phyloP scores from a whole-genome alignment of 2,113 vertebrate genomes.

The Colinus virginianus region DNA sequence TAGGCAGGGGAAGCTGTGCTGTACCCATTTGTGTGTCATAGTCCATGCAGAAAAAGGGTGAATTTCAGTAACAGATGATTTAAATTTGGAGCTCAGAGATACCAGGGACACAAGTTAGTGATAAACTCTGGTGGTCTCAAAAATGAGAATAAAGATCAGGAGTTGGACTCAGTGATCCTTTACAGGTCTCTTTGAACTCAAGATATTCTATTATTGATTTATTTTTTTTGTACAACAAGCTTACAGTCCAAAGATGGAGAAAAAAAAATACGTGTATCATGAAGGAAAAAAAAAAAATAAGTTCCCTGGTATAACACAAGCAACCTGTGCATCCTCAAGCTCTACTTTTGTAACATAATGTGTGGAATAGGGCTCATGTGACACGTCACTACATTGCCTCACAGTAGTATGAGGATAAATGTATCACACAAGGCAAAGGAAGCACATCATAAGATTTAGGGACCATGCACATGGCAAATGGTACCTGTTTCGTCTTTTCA shows the following conservation, averaged over 20 bases:
- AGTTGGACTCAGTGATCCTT: too few relatives aligned
- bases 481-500: neutral
- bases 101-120: neutral
- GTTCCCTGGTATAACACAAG: neutral
- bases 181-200: too few relatives aligned
- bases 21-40: neutral
- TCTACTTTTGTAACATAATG: neutral
- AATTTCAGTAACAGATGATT: neutral
- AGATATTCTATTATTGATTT: too few relatives aligned
- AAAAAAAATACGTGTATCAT: neutral
- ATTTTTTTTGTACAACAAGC: neutral
- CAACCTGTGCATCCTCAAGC: neutral
- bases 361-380: neutral
- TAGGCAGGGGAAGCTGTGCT: neutral
- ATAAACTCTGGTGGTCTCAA: neutral
- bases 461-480: neutral
- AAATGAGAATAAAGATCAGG: fast-evolving
- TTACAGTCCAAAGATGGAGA: neutral
- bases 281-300: neutral
- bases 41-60: neutral
- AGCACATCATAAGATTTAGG: neutral
- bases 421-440: neutral
- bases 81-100: neutral
- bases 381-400: neutral
- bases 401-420: neutral